Evolutionary conservation across 2,888 invertebrate genomes (phyloP), one percentile per base, ranked within the genome.

Genomic region (Tenthredo distinguenda): DNA sequence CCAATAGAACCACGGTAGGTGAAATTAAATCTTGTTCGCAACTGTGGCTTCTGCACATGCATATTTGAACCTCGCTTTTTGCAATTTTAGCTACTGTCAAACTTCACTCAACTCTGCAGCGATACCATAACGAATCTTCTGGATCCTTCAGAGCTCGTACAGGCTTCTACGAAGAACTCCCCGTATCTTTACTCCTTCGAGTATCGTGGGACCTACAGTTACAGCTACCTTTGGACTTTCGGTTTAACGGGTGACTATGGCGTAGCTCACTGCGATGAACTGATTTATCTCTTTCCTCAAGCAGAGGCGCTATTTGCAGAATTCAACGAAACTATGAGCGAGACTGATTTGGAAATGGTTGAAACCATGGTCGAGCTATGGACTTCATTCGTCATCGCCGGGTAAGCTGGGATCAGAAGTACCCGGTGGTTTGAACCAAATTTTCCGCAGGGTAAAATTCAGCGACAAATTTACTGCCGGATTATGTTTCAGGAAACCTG

Each of bases 151-250:
- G 55, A 55, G 55, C 34, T 76, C 31, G 2, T 37, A 47, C 18
- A 55, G 3, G n/a, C 34, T 18, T 15, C 21, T 58, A 18, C 37
- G 31, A 55, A 55, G 7, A 77, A 58, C 26, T 5, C 77, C 31
- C 2, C 3, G n/a, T 79, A 79, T 21, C 50, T 58, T 12, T 79
- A 79, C 55, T 79, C 55, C 15, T 79, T 79, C 37, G 55, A 55
- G n/a, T 79, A 79, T 47, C 77, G 58, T n/a, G 77, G 77, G 2
- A 79, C 77, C 15, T 79, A 55, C n/a, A 58, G 77, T 34, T 55
- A 79, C n/a, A 55, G 77, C n/a, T 31, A 34, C 77, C 18, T 55
- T 37, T 55, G 43, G n/a, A 34, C 58, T 31, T 34, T 15, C 9
- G 37, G 77, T 58, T 34, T 34, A n/a, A n/a, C n/a, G 77, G 12